Conservation (phyloP, 2,797 vertebrate species). For the Manis javanica region DNA sequence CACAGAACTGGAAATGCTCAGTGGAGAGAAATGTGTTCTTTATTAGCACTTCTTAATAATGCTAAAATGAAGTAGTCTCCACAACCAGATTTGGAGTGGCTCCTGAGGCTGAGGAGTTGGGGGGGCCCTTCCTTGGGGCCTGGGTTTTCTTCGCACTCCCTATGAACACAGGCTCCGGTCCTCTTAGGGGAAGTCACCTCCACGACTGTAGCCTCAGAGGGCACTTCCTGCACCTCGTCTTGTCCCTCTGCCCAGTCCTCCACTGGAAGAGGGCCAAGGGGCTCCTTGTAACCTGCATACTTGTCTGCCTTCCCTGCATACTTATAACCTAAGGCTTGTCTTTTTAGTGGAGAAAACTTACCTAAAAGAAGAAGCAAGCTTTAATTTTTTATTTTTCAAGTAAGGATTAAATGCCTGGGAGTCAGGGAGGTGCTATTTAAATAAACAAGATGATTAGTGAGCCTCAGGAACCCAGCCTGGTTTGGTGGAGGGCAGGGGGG, state of each 20-base stretch:
- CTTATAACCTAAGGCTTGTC: not conserved
- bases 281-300: not conserved
- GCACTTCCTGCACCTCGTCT: not conserved
- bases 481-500: not conserved
- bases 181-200: not conserved
- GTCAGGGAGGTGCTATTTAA: not conserved
- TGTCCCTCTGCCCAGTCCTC: not conserved
- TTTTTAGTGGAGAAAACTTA: not conserved
- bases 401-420: constrained; percentile 29
- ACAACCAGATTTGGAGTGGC: not conserved
- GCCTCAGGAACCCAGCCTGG: not conserved
- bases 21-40: not conserved
- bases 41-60: not conserved
- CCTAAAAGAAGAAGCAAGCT: constrained; percentile 41
- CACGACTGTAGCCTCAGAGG: not conserved
- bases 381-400: constrained; percentile 37
- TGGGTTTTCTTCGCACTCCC: not conserved
- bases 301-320: not conserved
- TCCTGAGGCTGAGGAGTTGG: not conserved
- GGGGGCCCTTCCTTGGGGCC: not conserved
- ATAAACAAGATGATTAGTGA: not conserved
- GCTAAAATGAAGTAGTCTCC: not conserved
- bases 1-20: not conserved
- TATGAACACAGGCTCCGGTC: not conserved
- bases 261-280: not conserved